Evolutionary conservation across 2,888 invertebrate genomes (phyloP), one percentile per base, ranked within the genome.

Genomic region (Slavum lentiscoides): DNA sequence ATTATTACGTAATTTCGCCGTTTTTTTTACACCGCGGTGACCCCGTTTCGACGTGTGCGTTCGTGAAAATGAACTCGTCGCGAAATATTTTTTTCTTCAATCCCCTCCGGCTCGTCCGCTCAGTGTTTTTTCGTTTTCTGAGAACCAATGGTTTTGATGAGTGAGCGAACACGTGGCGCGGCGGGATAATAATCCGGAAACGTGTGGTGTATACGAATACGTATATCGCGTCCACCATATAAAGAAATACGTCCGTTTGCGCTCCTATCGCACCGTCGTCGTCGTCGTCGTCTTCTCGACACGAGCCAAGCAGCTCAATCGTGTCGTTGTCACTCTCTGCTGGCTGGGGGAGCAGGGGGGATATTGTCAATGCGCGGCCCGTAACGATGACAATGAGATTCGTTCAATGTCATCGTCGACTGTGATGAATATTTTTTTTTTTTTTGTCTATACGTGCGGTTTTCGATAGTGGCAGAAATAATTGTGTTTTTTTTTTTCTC

Each of bases 41-140:
- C 68, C 43, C 76, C 59, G 68, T 68, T 76, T 75, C 23, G 13
- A 49, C 49, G 15, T 59, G 59, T 68, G 59, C 15, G 75, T 61
- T 23, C 73, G 43, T 49, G 6, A 73, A 73, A 61, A 30, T 61
- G 43, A 70, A 11, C 19, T 70, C 37, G 37, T n/a, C 37, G 53
- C 55, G 30, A n/a, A n/a, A n/a, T n/a, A 13, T n/a, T 68, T 15
- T 11, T 23, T 21, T 11, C 2, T 59, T 7, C 7, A 13, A 15
- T 9, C 21, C 13, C 58, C 7, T 4, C 30, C 30, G 30, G 30
- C 30, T 30, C 4, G 30, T 30, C 30, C 30, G 30, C 30, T 1
- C 30, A 4, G 4, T 30, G 2, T n/a, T n/a, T n/a, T n/a, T n/a
- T 19, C 2, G 5, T 58, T 58, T n/a, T 19, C n/a, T n/a, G n/a